Evolutionary conservation across 2,113 vertebrate species (phyloP).

Genomic region (Dermatemys mawii): DNA sequence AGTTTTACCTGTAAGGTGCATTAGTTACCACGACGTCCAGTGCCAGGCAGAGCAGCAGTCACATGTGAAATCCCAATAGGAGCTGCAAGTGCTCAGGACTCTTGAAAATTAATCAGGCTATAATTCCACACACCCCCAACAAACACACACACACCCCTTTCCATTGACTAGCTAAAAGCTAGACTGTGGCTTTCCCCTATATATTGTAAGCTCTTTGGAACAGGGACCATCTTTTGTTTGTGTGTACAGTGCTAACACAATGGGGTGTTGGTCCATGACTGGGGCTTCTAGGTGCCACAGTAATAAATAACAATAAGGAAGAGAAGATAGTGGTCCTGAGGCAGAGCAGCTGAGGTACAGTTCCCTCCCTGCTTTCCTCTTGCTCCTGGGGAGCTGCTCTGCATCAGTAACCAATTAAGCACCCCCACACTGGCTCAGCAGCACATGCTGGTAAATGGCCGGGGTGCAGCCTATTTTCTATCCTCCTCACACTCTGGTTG

Average conservation of each 20-base stretch:
- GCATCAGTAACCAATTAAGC: background rate
- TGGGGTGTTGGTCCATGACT: too few relatives aligned
- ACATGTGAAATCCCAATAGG: background rate
- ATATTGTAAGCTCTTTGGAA: fast-evolving
- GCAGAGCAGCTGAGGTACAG: background rate
- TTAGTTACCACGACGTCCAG: background rate
- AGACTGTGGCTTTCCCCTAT: background rate
- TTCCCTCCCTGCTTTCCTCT: background rate
- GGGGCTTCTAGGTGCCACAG: too few relatives aligned
- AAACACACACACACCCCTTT: too few relatives aligned
- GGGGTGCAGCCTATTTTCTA: background rate
- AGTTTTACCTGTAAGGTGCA: background rate
- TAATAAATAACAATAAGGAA: too few relatives aligned
- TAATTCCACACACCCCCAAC: background rate
- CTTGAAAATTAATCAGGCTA: background rate
- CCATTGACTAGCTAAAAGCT: background rate
- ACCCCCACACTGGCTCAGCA: background rate
- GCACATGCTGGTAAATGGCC: background rate
- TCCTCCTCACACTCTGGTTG: background rate
- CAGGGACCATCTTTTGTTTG: background rate
- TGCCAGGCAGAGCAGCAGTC: fast-evolving
- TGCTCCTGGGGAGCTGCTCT: background rate
- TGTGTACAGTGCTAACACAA: too few relatives aligned
- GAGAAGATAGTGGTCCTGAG: too few relatives aligned
- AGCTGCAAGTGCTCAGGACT: background rate